Conservation (phyloP, 2,797 vertebrate species). For the Hypotaenidia okinawae region DNA sequence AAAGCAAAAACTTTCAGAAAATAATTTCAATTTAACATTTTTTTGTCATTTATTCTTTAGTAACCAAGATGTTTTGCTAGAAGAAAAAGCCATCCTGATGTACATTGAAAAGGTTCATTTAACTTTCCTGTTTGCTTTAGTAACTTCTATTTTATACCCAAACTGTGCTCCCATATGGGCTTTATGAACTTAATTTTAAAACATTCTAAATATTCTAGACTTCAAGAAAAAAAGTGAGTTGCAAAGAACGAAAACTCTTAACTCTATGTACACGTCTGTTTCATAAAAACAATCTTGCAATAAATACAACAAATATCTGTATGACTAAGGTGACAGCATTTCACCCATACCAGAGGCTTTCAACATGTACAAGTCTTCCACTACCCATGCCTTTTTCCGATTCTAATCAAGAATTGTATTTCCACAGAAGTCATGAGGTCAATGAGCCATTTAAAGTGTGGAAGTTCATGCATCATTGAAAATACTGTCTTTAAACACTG, state of each 20-base stretch:
- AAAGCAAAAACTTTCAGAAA: neutral
- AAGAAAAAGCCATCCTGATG: neutral
- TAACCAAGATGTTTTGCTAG: neutral
- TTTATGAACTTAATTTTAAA: neutral
- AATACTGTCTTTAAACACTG: neutral
- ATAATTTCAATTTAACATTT: neutral
- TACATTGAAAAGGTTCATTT: neutral
- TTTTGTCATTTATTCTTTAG: neutral
- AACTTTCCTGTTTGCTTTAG: neutral
- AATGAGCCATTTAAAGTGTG: neutral
- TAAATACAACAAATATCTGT: neutral
- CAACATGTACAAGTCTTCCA: neutral
- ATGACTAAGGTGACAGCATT: neutral
- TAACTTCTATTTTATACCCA: neutral
- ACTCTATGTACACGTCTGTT: neutral
- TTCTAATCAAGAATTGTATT: neutral
- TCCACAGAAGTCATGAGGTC: neutral
- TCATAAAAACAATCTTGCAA: neutral
- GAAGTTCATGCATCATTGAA: neutral
- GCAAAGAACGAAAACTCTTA: neutral
- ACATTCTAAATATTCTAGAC: neutral
- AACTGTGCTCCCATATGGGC: neutral
- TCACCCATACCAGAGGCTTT: neutral
- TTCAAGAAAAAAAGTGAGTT: neutral
- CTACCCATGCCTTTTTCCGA: neutral